A percentile compares a stretch with the other conserved stretches of the same genome.
These are phyloP conservation scores for Larimichthys crocea DNA, from an alignment of 2,113 vertebrate species.

Conservation along the genomic window DNA sequence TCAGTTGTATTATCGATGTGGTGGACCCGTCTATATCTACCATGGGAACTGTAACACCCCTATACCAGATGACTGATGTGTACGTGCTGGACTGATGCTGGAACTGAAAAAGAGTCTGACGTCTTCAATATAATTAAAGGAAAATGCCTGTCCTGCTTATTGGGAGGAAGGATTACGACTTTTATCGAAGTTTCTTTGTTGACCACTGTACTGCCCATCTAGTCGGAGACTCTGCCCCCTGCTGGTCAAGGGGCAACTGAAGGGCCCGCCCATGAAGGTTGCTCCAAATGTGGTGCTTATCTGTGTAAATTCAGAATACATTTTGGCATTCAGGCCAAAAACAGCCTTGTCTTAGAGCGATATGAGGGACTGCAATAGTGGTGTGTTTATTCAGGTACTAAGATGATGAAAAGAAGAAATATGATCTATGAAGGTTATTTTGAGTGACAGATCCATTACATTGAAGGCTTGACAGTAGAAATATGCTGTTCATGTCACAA, in stretches of 20 bases:
- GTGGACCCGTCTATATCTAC: slow-evolving; percentile 90
- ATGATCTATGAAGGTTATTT: not conserved
- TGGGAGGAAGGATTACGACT: not conserved
- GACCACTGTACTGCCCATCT: not conserved
- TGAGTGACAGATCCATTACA: not conserved
- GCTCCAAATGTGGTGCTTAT: not conserved
- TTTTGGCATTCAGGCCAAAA: not conserved
- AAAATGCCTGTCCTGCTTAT: not conserved
- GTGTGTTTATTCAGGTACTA: slow-evolving; percentile 9
- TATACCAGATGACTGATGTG: slow-evolving; percentile 88
- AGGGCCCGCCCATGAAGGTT: not conserved
- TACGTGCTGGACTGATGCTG: not conserved
- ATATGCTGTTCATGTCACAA: not conserved
- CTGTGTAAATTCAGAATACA: not conserved
- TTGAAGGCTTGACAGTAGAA: not conserved
- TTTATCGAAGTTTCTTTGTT: slow-evolving; percentile 8
- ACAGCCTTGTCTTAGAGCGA: not conserved
- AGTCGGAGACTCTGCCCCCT: slow-evolving; percentile 40
- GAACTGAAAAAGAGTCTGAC: not conserved
- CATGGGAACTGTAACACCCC: slow-evolving; percentile 97
- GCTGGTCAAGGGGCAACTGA: slow-evolving; percentile 56
- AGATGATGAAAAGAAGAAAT: not conserved
- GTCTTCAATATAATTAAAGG: not conserved
- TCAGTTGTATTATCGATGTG: slow-evolving; percentile 91
- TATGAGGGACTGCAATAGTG: not conserved